Evolutionary conservation across 2,113 vertebrate species (phyloP), one percentile per base, ranked within the genome.

Genomic region (Prionailurus viverrinus): DNA sequence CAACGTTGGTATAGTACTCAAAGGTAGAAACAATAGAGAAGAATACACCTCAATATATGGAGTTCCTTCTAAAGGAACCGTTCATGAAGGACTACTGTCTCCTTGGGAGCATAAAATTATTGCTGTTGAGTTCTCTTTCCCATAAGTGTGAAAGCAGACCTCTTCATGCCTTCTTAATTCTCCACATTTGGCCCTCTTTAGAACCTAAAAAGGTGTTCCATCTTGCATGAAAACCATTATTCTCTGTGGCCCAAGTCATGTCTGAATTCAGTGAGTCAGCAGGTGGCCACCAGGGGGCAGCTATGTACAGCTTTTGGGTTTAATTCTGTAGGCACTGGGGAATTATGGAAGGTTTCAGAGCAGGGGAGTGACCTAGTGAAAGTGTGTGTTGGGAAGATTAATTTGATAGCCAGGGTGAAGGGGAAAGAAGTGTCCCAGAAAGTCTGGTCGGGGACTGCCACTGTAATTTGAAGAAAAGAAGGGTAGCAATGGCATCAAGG

Each of bases 221-320:
- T 95, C 12, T 93, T 95, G 29, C 61, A 61, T 23, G 88, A 91
- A 45, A 73, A 55, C 19, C 23, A 12, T 48, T 41, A 33, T 58
- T 95, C 25, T 63, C 63, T 58, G 39, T 16, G 33, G 78, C 11
- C 33, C 58, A 11, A 10, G 29, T 66, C 16, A 10, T 39, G 11
- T 58, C 66, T 68, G 27, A 93, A 21, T 65, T 76, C 19, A 69
- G 71, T 19, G 65, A 78, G 25, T 94, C 94, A 97, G 78, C 25
- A 74, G 85, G 66, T 89, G 51, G 65, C 93, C 93, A 96, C 88
- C 93, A 98, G 95, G 86, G 94, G 93, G 92, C 96, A 96, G 84
- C 91, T 97, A n/a, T 41, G 83, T 76, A 95, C 91, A 96, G 41
- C 84, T 94, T 83, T 95, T 93, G 74, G 29, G 21, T 4, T 88